Evolutionary conservation across 1,140 invertebrate genomes (phyloP).

Genomic region (Paraescarpia echinospica): DNA sequence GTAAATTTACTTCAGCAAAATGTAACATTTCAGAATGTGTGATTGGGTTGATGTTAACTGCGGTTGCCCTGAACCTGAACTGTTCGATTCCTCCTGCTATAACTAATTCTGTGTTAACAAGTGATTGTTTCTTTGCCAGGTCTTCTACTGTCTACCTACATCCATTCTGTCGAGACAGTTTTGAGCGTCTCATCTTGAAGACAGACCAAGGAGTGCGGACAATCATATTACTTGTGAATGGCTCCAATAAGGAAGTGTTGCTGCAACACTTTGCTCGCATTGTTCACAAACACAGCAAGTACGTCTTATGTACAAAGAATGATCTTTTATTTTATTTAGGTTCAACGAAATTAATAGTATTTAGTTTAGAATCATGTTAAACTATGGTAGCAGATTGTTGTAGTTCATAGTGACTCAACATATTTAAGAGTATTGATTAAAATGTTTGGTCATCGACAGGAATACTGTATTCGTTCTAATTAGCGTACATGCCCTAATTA

Average conservation of each 20-base stretch:
- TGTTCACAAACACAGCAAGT: constrained; percentile 3
- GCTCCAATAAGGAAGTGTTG: not conserved
- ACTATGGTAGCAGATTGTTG: too few species aligned
- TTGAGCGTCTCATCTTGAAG: not conserved
- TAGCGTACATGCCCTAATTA: too few species aligned
- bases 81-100: not conserved
- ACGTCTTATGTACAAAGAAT: not conserved
- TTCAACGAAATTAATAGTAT: not conserved
- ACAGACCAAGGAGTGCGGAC: constrained; percentile 13
- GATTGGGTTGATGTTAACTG: not conserved
- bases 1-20: too few species aligned
- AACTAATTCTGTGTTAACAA: not conserved
- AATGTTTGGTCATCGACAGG: too few species aligned
- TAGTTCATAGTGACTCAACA: too few species aligned
- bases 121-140: not conserved
- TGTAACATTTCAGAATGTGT: too few species aligned
- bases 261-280: constrained; percentile 6
- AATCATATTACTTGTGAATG: constrained; percentile 12
- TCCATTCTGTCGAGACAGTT: constrained; percentile 14
- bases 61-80: not conserved
- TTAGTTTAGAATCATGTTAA: too few species aligned
- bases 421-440: too few species aligned
- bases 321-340: not conserved
- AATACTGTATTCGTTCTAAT: too few species aligned
- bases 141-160: constrained; percentile 12